A percentile compares a stretch with the other conserved stretches of the same genome.
phyloP scores from a whole-genome alignment of 1,140 invertebrate species.

The Drosophila pachea region DNA sequence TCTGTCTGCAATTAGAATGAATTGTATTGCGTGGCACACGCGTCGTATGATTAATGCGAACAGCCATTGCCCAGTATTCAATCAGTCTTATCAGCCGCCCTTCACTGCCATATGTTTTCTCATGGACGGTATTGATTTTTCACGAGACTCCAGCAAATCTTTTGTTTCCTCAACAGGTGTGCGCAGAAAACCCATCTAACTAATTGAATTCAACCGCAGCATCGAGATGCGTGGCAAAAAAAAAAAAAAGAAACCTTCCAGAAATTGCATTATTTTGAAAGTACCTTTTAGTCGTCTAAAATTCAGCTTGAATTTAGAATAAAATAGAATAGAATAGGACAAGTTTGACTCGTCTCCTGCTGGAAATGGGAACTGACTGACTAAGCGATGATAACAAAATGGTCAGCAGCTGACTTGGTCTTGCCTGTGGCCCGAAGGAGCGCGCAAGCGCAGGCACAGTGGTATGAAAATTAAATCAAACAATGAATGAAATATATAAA shows the following conservation, averaged over 20 bases:
- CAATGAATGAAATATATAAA: too few relatives aligned
- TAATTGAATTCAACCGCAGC: not conserved
- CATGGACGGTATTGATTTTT: conserved; percentile 61
- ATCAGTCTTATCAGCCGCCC: conserved; percentile 39
- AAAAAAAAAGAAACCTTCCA: too few relatives aligned
- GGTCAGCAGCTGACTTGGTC: conserved; percentile 33
- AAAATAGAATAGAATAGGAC: too few relatives aligned
- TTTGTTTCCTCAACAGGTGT: conserved; percentile 6
- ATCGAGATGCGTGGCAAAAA: too few relatives aligned
- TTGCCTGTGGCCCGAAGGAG: conserved; percentile 7
- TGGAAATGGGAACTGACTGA: conserved; percentile 12
- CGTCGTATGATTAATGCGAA: conserved; percentile 64
- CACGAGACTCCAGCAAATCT: conserved; percentile 8
- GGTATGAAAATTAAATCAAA: conserved; percentile 10
- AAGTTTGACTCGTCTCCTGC: too few relatives aligned
- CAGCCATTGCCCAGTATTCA: conserved; percentile 26
- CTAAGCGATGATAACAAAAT: conserved; percentile 35
- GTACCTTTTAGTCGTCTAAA: too few relatives aligned
- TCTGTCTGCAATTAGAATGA: conserved; percentile 50
- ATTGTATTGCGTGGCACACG: conserved; percentile 56
- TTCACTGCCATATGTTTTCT: conserved; percentile 53
- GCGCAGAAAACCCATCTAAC: not conserved
- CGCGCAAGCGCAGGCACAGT: conserved; percentile 33
- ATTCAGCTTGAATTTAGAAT: too few relatives aligned
- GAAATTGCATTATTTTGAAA: too few relatives aligned